phyloP scores from a whole-genome alignment of 2,888 invertebrate species.

The Ennomos fuscantarius region DNA sequence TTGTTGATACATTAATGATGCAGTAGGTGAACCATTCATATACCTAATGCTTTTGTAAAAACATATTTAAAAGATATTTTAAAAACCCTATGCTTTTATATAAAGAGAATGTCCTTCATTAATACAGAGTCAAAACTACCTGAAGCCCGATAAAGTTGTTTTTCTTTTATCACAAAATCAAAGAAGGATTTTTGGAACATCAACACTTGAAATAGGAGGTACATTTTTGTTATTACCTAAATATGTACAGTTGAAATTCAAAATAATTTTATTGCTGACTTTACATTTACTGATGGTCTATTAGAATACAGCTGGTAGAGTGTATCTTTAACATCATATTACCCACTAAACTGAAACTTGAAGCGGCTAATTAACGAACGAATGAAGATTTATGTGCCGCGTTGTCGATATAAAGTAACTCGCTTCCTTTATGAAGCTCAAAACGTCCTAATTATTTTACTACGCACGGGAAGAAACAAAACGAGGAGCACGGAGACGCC shows the following conservation, averaged over 20 bases:
- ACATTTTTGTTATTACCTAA: too few relatives aligned
- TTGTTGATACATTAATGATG: constrained; percentile 15
- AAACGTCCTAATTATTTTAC: constrained; percentile 85
- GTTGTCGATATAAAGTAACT: constrained; percentile 83
- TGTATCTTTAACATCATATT: constrained; percentile 45
- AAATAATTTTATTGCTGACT: constrained; percentile 2
- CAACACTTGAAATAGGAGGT: too few relatives aligned
- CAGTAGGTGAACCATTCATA: too few relatives aligned
- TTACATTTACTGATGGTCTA: constrained; percentile 4
- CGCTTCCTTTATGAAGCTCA: constrained; percentile 84
- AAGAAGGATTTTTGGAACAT: too few relatives aligned
- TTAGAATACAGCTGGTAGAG: constrained; percentile 22
- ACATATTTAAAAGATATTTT: too few relatives aligned
- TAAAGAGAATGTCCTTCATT: too few relatives aligned
- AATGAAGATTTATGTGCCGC: constrained; percentile 83
- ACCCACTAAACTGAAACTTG: constrained; percentile 52
- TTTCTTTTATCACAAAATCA: too few relatives aligned
- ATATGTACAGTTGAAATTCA: not conserved
- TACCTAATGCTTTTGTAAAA: too few relatives aligned
- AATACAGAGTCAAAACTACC: too few relatives aligned
- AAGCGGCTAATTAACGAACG: constrained; percentile 76
- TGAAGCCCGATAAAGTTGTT: too few relatives aligned
- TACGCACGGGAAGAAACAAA: constrained; percentile 73
- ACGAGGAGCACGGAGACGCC: constrained; percentile 79
- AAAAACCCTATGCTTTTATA: too few relatives aligned